Evolutionary conservation across 2,113 vertebrate species (phyloP).

Genomic region (Megalops atlanticus): DNA sequence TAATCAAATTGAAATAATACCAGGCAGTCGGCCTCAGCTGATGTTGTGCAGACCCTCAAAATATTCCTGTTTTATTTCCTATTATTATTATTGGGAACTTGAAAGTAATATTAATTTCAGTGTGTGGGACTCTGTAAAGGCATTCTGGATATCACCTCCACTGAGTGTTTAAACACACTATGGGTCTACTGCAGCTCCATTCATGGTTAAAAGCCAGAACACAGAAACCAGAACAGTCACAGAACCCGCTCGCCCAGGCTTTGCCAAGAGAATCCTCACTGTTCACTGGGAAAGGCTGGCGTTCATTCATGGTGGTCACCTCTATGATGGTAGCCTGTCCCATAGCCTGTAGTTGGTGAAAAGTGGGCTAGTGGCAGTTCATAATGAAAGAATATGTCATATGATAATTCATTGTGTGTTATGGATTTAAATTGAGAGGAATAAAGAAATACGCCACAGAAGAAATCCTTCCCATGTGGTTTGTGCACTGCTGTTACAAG

Average conservation of each 20-base stretch:
- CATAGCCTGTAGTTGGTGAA: too few species aligned
- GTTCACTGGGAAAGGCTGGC: too few species aligned
- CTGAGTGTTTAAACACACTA: background rate
- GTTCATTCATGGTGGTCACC: too few species aligned
- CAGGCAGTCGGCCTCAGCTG: background rate
- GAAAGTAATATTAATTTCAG: background rate
- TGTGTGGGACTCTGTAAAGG: background rate
- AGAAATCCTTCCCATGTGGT: background rate
- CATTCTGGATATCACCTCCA: background rate
- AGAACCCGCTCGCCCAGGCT: too few species aligned
- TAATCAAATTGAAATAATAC: background rate
- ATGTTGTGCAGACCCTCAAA: background rate
- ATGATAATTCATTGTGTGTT: background rate
- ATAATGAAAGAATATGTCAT: background rate
- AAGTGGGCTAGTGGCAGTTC: background rate
- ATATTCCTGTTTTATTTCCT: too few species aligned
- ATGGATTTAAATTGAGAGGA: conserved; percentile 2
- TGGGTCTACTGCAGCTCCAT: background rate
- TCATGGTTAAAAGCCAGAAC: background rate
- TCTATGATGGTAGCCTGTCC: background rate
- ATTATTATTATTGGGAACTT: background rate
- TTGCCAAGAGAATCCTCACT: too few species aligned
- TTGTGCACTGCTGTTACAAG: conserved; percentile 1
- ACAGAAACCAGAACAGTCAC: too few species aligned
- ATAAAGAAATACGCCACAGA: background rate